Base-by-base conservation (phyloP, 1,140 invertebrate species). In the Glomeris maerens region DNA sequence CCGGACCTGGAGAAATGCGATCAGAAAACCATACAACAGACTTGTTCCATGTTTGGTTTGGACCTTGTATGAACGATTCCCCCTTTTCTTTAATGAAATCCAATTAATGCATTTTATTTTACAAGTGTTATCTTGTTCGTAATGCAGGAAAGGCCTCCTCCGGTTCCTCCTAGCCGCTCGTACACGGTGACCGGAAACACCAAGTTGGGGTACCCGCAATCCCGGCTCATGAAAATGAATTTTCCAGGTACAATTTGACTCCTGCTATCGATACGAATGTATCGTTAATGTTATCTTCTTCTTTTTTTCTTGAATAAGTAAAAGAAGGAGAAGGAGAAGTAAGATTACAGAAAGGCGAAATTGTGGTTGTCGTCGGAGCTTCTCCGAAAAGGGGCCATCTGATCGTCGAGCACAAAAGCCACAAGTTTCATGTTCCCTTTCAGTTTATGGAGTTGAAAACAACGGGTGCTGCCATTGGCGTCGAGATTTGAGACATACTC, bases 151-250 rank as follows among this genome's bases (percentile, higher is more conserved):
- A 74, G 84, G 53, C 87, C 88, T 13, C 89, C 88, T 5, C 87
- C 87, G 17, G 79, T 93, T 31, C 90, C 89, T 3, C 84, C 84
- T 2, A 84, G 84, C 59, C 75, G 89, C 55, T 77, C 84, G 0
- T 94, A 93, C 67, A 92, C 86, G 25, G 84, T 94, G 31, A 74
- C 82, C 26, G 86, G 85, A 50, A 91, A 91, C 66, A 84, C 85
- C n/a, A 92, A 92, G 70, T 66, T 93, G 49, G 80, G 84, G 53
- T 93, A 92, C 71, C 90, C 90, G 27, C 90, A 94, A 70, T 85
- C 80, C 47, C 77, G 90, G 61, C 71, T 86, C 23, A 88, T 93
- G 84, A 87, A 88, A 67, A 81, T 82, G 74, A 80, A 84, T 54
- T 94, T 83, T 70, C 81, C 83, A 65, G 79, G 79, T 80, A 69